Evolutionary conservation across 2,797 vertebrate species (phyloP).

Genomic region (Adrianichthys oophorus): DNA sequence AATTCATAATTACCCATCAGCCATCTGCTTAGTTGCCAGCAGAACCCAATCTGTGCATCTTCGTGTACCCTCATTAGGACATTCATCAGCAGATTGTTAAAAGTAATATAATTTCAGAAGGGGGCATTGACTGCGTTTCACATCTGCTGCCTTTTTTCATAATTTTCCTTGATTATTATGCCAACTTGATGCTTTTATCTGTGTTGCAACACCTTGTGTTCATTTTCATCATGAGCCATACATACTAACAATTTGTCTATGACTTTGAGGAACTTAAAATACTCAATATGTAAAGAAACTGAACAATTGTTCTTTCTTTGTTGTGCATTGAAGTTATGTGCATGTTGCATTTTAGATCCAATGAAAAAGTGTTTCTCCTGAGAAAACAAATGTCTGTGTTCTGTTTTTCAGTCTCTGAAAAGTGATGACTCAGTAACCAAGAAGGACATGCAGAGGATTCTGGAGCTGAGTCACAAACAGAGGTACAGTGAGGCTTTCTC

Average conservation of each 20-base stretch:
- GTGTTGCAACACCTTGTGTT: constrained; percentile 1
- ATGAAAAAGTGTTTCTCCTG: constrained; percentile 3
- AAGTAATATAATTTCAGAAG: constrained; percentile 17
- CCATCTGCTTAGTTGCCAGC: constrained; percentile 39
- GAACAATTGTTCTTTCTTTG: background rate
- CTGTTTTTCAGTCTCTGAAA: constrained; percentile 86
- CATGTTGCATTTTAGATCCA: constrained; percentile 5
- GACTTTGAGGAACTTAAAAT: constrained; percentile 11
- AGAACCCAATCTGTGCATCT: constrained; percentile 35
- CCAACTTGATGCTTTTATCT: background rate
- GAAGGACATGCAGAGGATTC: constrained; percentile 90
- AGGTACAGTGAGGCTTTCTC: constrained; percentile 79
- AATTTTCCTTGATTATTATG: constrained; percentile 18
- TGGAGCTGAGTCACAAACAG: constrained; percentile 94
- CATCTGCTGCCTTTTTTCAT: constrained; percentile 31
- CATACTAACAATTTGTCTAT: background rate
- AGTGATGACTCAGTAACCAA: constrained; percentile 88
- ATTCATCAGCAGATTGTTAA: constrained; percentile 34
- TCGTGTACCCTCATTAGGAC: constrained; percentile 39
- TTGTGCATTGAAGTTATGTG: constrained; percentile 14
- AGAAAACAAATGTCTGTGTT: constrained; percentile 28
- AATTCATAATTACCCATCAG: constrained; percentile 65
- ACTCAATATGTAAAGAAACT: constrained; percentile 6
- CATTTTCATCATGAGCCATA: background rate
- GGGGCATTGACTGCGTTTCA: constrained; percentile 33